A percentile compares a stretch with the other conserved stretches of the same genome.
Evolutionary conservation across 2,888 invertebrate species (phyloP).

Genomic region (Nomada ruficornis): DNA sequence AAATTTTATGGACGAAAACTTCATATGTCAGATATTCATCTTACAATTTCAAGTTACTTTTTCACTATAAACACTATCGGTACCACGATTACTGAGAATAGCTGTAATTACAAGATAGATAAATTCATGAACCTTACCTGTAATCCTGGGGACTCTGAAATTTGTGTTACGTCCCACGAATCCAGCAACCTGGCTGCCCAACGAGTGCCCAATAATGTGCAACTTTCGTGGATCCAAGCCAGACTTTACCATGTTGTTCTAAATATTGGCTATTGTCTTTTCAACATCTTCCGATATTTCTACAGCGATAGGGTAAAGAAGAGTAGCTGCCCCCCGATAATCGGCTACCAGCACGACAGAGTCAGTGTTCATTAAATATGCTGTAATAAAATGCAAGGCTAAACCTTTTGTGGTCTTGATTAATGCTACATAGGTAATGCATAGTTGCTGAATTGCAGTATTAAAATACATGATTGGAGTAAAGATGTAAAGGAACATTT

Average conservation of each 20-base stretch:
- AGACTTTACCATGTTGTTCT: conserved; percentile 66
- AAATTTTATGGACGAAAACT: too few relatives aligned
- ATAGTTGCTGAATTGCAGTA: too few relatives aligned
- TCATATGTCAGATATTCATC: too few relatives aligned
- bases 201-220: conserved; percentile 77
- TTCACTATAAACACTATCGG: conserved; percentile 17
- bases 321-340: conserved; percentile 81
- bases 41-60: not conserved
- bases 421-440: too few relatives aligned
- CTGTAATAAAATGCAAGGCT: conserved; percentile 57
- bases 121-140: conserved; percentile 63
- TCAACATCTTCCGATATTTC: conserved; percentile 70
- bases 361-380: conserved; percentile 81
- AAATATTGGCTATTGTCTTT: conserved; percentile 59
- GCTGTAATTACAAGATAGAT: too few relatives aligned
- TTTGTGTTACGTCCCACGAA: conserved; percentile 64
- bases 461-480: too few relatives aligned
- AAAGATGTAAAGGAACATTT: not conserved
- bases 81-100: too few relatives aligned
- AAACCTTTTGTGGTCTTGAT: not conserved
- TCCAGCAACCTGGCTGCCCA: conserved; percentile 78
- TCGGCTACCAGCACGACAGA: conserved; percentile 84
- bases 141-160: conserved; percentile 70
- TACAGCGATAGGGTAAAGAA: conserved; percentile 5
- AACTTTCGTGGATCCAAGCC: conserved; percentile 66